These are phyloP conservation scores for Lacanobia wlatinum DNA, from an alignment of 2,888 invertebrate species.

Conservation along the genomic window DNA sequence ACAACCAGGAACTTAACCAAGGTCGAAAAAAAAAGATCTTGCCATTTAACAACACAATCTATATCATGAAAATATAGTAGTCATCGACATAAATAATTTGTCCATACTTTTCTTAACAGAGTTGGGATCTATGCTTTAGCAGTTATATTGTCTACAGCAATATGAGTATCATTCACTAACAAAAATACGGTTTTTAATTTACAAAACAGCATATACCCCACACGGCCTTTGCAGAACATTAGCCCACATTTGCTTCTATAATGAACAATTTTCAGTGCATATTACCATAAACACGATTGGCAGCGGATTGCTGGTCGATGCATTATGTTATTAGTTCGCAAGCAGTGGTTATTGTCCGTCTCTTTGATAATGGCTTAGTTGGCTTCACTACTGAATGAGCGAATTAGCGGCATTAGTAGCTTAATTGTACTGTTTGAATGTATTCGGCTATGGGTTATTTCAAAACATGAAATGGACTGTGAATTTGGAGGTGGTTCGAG, in stretches of 20 bases:
- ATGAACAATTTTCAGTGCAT: constrained; percentile 42
- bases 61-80: no score
- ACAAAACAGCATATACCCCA: constrained; percentile 2
- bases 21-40: no score
- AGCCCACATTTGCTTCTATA: constrained; percentile 30
- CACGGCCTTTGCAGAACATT: constrained; percentile 12
- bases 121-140: no score
- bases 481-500: constrained; percentile 5
- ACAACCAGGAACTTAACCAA: no score
- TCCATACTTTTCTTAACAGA: no score
- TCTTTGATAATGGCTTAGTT: constrained; percentile 39
- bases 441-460: constrained; percentile 1
- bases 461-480: constrained; percentile 23
- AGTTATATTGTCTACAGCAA: no score
- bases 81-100: no score
- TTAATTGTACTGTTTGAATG: constrained; percentile 18
- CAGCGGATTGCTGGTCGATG: constrained; percentile 12
- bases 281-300: constrained; percentile 42
- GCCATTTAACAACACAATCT: no score
- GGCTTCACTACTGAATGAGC: not conserved
- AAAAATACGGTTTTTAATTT: constrained; percentile 10
- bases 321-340: constrained; percentile 37
- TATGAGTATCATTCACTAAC: no score
- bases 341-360: constrained; percentile 8
- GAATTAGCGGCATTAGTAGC: constrained; percentile 18